Percentiles rank a stretch among this genome's conserved stretches.
Conservation (phyloP, 2,888 invertebrate genomes). For the Aethes cnicana region DNA sequence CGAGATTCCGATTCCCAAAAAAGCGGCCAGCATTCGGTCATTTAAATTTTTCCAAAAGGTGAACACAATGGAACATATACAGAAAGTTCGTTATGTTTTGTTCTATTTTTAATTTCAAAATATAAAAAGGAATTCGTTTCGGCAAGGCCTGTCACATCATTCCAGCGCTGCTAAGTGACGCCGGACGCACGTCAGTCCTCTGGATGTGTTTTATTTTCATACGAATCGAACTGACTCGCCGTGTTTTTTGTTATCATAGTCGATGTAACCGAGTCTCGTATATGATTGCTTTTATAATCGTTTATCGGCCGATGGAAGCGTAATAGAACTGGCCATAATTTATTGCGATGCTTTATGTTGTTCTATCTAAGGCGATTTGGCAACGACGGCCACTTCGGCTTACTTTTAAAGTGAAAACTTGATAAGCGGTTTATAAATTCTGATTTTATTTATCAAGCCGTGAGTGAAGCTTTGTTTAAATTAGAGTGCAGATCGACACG, state of each 20-base stretch:
- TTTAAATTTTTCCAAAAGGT: slow-evolving; percentile 81
- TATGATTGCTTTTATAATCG: slow-evolving; percentile 64
- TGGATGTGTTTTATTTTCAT: slow-evolving; percentile 79
- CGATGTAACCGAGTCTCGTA: slow-evolving; percentile 64
- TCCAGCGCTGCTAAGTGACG: slow-evolving; percentile 82
- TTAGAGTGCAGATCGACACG: slow-evolving; percentile 13
- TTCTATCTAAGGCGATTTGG: slow-evolving; percentile 5
- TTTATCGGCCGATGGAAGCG: slow-evolving; percentile 42
- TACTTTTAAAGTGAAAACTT: not conserved
- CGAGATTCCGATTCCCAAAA: slow-evolving; percentile 72
- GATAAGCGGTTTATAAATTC: not conserved
- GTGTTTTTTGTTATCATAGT: slow-evolving; percentile 78
- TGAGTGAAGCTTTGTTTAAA: too few species aligned
- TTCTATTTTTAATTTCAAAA: slow-evolving; percentile 72
- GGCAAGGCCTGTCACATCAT: slow-evolving; percentile 81
- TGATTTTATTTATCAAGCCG: too few species aligned
- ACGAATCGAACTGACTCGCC: slow-evolving; percentile 71
- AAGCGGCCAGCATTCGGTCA: slow-evolving; percentile 70
- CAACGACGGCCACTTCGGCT: slow-evolving; percentile 4
- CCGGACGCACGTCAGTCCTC: slow-evolving; percentile 80
- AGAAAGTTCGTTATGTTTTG: slow-evolving; percentile 59
- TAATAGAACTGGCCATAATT: slow-evolving; percentile 30
- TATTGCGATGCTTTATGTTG: slow-evolving; percentile 16
- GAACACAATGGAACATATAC: slow-evolving; percentile 82
- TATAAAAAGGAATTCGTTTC: slow-evolving; percentile 77